phyloP scores from a whole-genome alignment of 2,888 invertebrate species.

The Apamea sordens region DNA sequence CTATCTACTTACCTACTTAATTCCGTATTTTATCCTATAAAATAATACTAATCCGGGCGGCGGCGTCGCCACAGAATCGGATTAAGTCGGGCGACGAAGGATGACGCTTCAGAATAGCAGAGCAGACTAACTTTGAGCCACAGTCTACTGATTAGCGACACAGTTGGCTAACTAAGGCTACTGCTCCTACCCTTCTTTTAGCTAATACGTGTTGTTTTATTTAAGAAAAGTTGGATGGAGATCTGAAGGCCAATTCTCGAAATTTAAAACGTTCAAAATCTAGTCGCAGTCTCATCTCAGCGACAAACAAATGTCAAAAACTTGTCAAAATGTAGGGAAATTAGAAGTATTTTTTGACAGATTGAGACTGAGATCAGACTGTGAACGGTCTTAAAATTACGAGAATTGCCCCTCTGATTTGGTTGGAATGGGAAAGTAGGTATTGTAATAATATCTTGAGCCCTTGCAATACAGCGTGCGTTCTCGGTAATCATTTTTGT shows the following conservation, averaged over 20 bases:
- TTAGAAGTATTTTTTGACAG: too few relatives aligned
- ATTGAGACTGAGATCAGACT: too few relatives aligned
- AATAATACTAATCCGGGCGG: conserved; percentile 55
- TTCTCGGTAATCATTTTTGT: too few relatives aligned
- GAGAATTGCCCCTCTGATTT: too few relatives aligned
- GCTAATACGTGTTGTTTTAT: conserved; percentile 25
- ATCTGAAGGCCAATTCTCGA: too few relatives aligned
- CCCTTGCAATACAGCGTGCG: not conserved
- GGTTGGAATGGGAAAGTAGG: not conserved
- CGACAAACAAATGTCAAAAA: too few relatives aligned
- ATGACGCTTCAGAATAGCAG: conserved; percentile 31
- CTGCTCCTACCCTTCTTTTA: conserved; percentile 22
- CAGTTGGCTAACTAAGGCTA: conserved; percentile 33
- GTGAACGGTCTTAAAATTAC: too few relatives aligned
- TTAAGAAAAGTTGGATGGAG: not conserved
- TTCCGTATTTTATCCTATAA: conserved; percentile 40
- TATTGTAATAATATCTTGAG: not conserved
- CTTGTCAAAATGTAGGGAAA: too few relatives aligned
- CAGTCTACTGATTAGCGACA: conserved; percentile 55
- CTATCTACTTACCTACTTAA: conserved; percentile 25
- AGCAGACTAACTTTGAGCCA: conserved; percentile 51
- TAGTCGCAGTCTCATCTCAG: too few relatives aligned
- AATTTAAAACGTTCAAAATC: too few relatives aligned
- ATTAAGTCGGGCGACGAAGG: conserved; percentile 50
- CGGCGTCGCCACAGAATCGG: conserved; percentile 53